Percentiles rank a stretch among this genome's conserved stretches.
Conservation (phyloP, 2,797 vertebrate genomes). For the Pseudochaenichthys georgianus region DNA sequence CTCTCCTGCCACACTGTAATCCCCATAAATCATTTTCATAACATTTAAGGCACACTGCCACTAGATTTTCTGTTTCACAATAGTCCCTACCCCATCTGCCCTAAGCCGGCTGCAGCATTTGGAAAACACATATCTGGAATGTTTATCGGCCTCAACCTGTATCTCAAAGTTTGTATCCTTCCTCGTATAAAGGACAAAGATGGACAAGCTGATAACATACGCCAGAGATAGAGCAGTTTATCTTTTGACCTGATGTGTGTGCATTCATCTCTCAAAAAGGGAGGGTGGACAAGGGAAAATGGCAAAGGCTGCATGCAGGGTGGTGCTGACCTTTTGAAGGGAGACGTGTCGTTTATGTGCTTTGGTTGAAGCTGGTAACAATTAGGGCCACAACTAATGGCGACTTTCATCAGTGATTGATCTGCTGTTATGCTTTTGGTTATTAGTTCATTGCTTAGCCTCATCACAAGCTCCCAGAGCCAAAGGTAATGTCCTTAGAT, state of each 20-base stretch:
- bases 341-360: slow-evolving; percentile 27
- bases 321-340: slow-evolving; percentile 57
- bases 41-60: slow-evolving; percentile 27
- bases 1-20: slow-evolving; percentile 33
- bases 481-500: not conserved
- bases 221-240: slow-evolving; percentile 10
- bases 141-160: not conserved
- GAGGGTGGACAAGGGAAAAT: slow-evolving; percentile 25
- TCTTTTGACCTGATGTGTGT: slow-evolving; percentile 22
- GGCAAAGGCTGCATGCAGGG: slow-evolving; percentile 43
- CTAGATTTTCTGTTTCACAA: slow-evolving; percentile 34
- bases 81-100: slow-evolving; percentile 22
- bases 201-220: slow-evolving; percentile 14
- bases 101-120: not conserved
- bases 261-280: slow-evolving; percentile 38
- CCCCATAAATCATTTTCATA: slow-evolving; percentile 44
- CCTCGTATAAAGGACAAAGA: slow-evolving; percentile 6
- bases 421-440: not conserved
- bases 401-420: slow-evolving; percentile 6
- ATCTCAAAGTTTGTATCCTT: not conserved
- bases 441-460: not conserved
- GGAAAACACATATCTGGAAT: too few species aligned
- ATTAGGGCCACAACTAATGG: not conserved
- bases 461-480: not conserved
- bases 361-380: slow-evolving; percentile 30